These are phyloP conservation scores for Asbolus verrucosus DNA, from an alignment of 1,140 invertebrate genomes.

Conservation along the genomic window DNA sequence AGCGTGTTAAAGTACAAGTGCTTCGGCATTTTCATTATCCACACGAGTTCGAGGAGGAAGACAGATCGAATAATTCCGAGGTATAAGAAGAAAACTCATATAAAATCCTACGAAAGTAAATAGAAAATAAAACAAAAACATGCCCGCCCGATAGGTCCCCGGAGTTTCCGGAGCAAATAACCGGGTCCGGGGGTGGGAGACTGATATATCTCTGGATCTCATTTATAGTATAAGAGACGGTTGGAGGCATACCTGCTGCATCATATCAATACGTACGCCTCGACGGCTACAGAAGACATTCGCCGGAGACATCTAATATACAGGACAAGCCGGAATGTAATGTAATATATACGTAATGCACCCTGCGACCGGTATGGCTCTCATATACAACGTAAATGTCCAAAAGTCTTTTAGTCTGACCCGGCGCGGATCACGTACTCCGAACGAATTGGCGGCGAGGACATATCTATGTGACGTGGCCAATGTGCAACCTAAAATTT, in stretches of 20 bases:
- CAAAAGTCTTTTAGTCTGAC: slow-evolving; percentile 54
- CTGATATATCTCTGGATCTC: slow-evolving; percentile 42
- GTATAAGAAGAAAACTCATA: slow-evolving; percentile 41
- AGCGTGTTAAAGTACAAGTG: too few species aligned
- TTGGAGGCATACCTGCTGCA: slow-evolving; percentile 43
- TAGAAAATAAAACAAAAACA: slow-evolving; percentile 48
- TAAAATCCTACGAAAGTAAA: slow-evolving; percentile 47
- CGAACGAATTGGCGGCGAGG: slow-evolving; percentile 50
- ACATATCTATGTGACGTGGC: slow-evolving; percentile 54
- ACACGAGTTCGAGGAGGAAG: neutral
- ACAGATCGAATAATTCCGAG: slow-evolving; percentile 33
- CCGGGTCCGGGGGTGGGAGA: slow-evolving; percentile 34
- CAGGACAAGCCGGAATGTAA: slow-evolving; percentile 50
- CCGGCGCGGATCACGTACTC: slow-evolving; percentile 52
- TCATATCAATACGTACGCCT: slow-evolving; percentile 46
- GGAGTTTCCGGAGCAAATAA: slow-evolving; percentile 50
- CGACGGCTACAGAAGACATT: slow-evolving; percentile 40
- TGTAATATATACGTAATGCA: slow-evolving; percentile 55
- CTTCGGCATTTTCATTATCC: neutral
- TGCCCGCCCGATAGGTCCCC: slow-evolving; percentile 48
- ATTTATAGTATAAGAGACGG: slow-evolving; percentile 47
- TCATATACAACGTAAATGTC: slow-evolving; percentile 53
- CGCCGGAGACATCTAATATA: slow-evolving; percentile 51
- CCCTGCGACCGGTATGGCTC: slow-evolving; percentile 47
- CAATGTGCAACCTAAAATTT: slow-evolving; percentile 53